phyloP scores from a whole-genome alignment of 2,888 invertebrate species.

The Formica aserva region DNA sequence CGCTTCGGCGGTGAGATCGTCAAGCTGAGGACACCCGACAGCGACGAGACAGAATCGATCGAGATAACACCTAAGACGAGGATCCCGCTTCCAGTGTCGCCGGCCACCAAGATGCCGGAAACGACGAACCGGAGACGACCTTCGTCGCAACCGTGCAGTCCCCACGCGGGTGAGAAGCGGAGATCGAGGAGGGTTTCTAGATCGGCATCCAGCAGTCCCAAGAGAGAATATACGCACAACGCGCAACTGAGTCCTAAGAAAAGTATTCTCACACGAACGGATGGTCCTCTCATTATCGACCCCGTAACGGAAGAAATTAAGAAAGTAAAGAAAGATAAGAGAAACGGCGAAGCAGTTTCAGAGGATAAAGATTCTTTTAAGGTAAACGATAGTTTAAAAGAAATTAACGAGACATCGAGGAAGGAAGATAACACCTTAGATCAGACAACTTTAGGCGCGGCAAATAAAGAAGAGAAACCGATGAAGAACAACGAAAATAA shows the following conservation, averaged over 20 bases:
- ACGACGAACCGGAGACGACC: conserved; percentile 67
- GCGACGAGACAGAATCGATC: conserved; percentile 88
- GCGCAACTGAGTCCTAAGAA: conserved; percentile 83
- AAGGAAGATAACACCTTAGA: conserved; percentile 34
- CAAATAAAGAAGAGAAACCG: neutral
- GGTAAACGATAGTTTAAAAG: neutral
- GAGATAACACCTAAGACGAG: conserved; percentile 75
- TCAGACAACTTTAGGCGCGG: neutral
- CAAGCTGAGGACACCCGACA: conserved; percentile 94
- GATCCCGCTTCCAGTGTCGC: conserved; percentile 86
- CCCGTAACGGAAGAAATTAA: conserved; percentile 40
- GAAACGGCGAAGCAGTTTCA: neutral
- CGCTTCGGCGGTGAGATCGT: conserved; percentile 95
- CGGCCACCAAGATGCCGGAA: conserved; percentile 84
- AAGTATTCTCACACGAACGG: conserved; percentile 78
- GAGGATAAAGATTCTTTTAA: neutral
- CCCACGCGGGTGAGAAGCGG: conserved; percentile 57
- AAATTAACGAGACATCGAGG: neutral
- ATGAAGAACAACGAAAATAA: neutral
- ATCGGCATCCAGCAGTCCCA: conserved; percentile 79
- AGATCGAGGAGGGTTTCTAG: conserved; percentile 65
- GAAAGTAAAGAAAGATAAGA: conserved; percentile 2
- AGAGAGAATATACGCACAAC: conserved; percentile 80
- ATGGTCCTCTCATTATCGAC: conserved; percentile 35
- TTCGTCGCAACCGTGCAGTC: conserved; percentile 75